These are phyloP conservation scores for Ictalurus punctatus DNA, from an alignment of 2,113 vertebrate species.

Conservation along the genomic window DNA sequence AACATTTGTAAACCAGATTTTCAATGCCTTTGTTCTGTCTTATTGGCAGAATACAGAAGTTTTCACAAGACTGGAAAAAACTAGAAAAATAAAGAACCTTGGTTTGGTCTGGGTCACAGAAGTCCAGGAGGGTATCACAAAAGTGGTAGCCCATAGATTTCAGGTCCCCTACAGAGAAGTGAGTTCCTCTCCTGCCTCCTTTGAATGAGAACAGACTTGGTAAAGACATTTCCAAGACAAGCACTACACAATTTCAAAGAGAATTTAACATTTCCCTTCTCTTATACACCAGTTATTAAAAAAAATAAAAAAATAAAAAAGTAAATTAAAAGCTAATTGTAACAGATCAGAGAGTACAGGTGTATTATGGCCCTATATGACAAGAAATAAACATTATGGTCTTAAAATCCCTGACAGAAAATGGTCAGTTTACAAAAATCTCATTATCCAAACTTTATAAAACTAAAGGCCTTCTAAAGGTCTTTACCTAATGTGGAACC, in stretches of 20 bases:
- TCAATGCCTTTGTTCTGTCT: not conserved
- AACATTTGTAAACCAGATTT: not conserved
- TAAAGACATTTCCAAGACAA: not conserved
- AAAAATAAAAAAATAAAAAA: not conserved
- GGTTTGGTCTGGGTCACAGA: slow-evolving; percentile 81
- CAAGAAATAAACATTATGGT: not conserved
- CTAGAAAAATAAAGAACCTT: slow-evolving; percentile 77
- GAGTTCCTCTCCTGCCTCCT: slow-evolving; percentile 81
- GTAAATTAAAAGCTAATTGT: not conserved
- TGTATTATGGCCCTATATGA: not conserved
- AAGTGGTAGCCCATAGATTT: slow-evolving; percentile 82
- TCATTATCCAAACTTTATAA: not conserved
- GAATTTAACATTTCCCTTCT: not conserved
- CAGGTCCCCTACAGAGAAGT: slow-evolving; percentile 84
- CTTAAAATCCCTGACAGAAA: not conserved
- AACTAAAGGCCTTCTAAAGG: slow-evolving; percentile 34
- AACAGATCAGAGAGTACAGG: not conserved
- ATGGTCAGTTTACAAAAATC: not conserved
- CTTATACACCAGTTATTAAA: not conserved
- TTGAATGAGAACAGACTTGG: slow-evolving; percentile 1
- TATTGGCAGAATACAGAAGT: not conserved
- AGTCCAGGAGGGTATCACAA: slow-evolving; percentile 91
- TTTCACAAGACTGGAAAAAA: not conserved
- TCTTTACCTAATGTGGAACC: slow-evolving; percentile 85
- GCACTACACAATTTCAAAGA: not conserved